Evolutionary conservation across 2,888 invertebrate species (phyloP), one percentile per base, ranked within the genome.

Genomic region (Eupithecia vulgata): DNA sequence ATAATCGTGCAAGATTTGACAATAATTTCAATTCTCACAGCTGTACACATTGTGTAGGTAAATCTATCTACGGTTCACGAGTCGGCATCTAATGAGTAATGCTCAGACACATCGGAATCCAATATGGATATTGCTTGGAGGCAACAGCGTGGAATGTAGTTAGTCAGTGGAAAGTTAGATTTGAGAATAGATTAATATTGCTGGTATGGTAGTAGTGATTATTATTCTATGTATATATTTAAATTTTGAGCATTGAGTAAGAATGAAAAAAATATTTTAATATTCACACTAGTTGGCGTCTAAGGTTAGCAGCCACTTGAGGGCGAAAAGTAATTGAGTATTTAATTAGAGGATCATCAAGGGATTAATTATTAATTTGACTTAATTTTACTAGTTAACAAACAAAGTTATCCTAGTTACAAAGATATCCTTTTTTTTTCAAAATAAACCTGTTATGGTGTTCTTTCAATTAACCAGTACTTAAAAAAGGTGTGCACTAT

Each of bases 141-240:
- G 73, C 74, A 71, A 72, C 76, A 62, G 72, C 62, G 74, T 66
- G 75, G 74, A 77, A 69, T 81, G 79, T 75, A 78, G 64, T 40
- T 40, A 65, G 40, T 65, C 37, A 37, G n/a, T 21, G 35, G 37
- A 65, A 40, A 42, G 40, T 25, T 25, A n/a, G 21, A n/a, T 21
- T 35, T 37, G 12, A 35, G 35, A 64, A 57, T 13, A 57, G 12
- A 57, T 25, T 57, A 12, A 5, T 57, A 57, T n/a, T 57, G 10
- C 25, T 57, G 25, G 25, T 21, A 12, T 57, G 25, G 48, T 12
- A 21, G 21, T 52, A 52, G 10, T 52, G 10, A 52, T 52, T 21
- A 52, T n/a, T n/a, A 45, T n/a, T 45, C 42, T 42, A 15, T 15
- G 42, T 17, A 45, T 7, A 2, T 4, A 17, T 57, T 57, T 57